Base-by-base conservation (phyloP, 2,888 invertebrate genomes). In the Melieria picta region DNA sequence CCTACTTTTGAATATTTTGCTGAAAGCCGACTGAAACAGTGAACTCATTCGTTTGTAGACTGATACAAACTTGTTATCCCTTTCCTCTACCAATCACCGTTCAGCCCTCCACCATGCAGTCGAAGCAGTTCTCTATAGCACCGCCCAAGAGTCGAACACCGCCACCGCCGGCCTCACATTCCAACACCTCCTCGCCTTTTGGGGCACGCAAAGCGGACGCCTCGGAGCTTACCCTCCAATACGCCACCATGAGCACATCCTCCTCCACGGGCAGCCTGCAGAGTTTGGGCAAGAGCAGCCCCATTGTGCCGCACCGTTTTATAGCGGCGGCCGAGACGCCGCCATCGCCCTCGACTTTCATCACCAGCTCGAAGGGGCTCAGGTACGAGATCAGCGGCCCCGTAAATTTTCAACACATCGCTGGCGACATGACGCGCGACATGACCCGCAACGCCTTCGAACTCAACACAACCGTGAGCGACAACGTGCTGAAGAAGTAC, bases 391-490 rank as follows among this genome's bases (percentile, higher is more conserved):
- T 84, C 5, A 82, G 83, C 45, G 83, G 81, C 0, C 83, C 83
- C 3, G 72, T 75, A 1, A 82, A 83, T 70, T 84, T 84, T 47
- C 77, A 80, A 42, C 83, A 84, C 57, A 73, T 84, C 4, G 75
- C 83, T 3, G 83, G 83, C 0, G 85, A 84, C 71, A 80, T 84
- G 64, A 82, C 82, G 0, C 76, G 83, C 4, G 83, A 84, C 73
- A 80, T 83, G 55, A 84, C 84, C 0, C 79, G 81, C 43, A 84
- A 84, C 62, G 83, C 85, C 1, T 84, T 84, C 47, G 85, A 84
- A 55, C 70, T 84, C 43, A 79, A 66, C 30, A 74, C 77, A 1
- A 76, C 77, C 3, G 67, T 72, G n/a, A 82, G 78, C 55, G 83
- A 83, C 50, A 84, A 84, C 68, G 81, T 80, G 3, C 65, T 84